Conservation (phyloP, 1,140 invertebrate genomes). For the Drosophila rufa region DNA sequence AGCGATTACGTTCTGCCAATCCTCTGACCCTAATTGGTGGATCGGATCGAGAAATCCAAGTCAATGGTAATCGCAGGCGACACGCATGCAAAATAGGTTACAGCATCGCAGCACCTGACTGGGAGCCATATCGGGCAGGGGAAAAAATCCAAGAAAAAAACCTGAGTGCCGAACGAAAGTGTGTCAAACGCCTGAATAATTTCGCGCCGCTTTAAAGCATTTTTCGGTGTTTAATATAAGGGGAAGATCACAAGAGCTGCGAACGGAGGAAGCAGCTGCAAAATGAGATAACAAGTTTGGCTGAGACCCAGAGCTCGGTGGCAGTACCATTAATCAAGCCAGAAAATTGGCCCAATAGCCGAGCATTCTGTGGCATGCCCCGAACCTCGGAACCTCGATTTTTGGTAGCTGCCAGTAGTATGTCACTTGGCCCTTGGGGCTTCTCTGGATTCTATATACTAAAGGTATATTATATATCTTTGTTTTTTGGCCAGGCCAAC, state of each 20-base stretch:
- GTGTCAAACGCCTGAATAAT: slow-evolving; percentile 81
- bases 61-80: slow-evolving; percentile 58
- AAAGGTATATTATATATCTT: not conserved
- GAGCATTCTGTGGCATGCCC: slow-evolving; percentile 39
- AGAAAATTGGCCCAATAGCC: slow-evolving; percentile 52
- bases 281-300: slow-evolving; percentile 76
- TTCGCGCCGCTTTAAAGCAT: slow-evolving; percentile 59
- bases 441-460: slow-evolving; percentile 1
- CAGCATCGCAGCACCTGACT: slow-evolving; percentile 64
- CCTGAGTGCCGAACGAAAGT: slow-evolving; percentile 64
- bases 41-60: slow-evolving; percentile 58
- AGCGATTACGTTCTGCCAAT: slow-evolving; percentile 15
- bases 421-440: slow-evolving; percentile 57
- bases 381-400: slow-evolving; percentile 2
- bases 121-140: not conserved
- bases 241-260: slow-evolving; percentile 13
- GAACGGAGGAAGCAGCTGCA: slow-evolving; percentile 39
- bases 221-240: slow-evolving; percentile 53
- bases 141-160: not conserved
- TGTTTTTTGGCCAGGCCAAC: slow-evolving; percentile 22
- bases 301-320: slow-evolving; percentile 20
- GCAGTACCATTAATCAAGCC: slow-evolving; percentile 54
- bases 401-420: slow-evolving; percentile 10
- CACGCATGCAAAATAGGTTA: slow-evolving; percentile 80
- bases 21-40: slow-evolving; percentile 73